Base-by-base conservation (phyloP, 1,140 invertebrate species). In the Eumaeus atala region DNA sequence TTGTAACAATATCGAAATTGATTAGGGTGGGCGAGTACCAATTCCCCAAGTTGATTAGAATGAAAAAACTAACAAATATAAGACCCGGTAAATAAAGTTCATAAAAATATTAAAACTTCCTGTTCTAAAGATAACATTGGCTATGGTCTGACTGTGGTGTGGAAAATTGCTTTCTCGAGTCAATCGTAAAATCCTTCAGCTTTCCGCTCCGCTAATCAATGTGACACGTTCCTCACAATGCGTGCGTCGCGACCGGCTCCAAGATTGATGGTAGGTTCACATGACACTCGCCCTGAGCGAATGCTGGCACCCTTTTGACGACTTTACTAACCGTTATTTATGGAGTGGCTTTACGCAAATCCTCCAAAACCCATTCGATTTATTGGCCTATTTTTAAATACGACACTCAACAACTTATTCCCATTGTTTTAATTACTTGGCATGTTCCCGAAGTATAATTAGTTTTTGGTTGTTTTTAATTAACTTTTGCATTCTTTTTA, bases 291-390 rank as follows among this genome's bases (percentile, higher is more conserved):
- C 70, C 75, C 71, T 72, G 68, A 77, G 70, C 72, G 67, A 77
- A 70, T 69, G 67, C 74, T 73, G 66, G 63, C 65, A 73, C 74
- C 76, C 81, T 79, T 78, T 72, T 81, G 81, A 84, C 74, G 77
- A 82, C 78, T 84, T 77, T 70, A 82, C 75, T 84, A 84, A 81
- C 72, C 55, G 74, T 77, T 77, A 84, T 84, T 79, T 82, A 82
- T 82, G 65, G 67, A 62, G 59, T 53, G 72, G 75, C 65, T 78
- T 74, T 70, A 61, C 62, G 51, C 56, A 70, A 64, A 75, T 70
- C 72, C 66, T 66, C 49, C 61, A 58, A 72, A 73, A 74, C 74
- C 66, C 55, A 62, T 75, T 63, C 69, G 70, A 71, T 74, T 71
- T 68, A 75, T 75, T 68, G 12, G 38, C 51, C 61, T 56, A 44